These are phyloP conservation scores for Asteroscopus sphinx DNA, from an alignment of 2,888 invertebrate species.

Conservation along the genomic window DNA sequence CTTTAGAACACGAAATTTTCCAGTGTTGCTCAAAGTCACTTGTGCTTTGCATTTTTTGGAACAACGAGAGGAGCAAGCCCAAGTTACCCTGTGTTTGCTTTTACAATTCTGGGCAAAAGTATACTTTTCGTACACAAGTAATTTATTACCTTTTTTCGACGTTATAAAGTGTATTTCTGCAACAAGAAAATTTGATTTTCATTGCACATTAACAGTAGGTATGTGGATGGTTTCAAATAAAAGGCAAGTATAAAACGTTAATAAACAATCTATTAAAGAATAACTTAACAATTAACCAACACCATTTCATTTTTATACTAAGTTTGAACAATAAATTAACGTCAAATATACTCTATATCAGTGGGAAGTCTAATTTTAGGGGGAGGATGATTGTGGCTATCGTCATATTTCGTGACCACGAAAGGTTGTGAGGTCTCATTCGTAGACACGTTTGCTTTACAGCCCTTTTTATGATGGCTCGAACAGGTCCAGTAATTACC, in stretches of 20 bases:
- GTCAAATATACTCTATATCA: constrained; percentile 58
- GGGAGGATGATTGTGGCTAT: constrained; percentile 71
- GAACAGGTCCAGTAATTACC: constrained; percentile 82
- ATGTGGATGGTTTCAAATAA: constrained; percentile 23
- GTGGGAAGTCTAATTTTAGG: constrained; percentile 61
- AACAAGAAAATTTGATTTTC: constrained; percentile 53
- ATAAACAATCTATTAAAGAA: constrained; percentile 38
- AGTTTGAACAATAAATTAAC: constrained; percentile 15
- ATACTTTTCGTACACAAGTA: constrained; percentile 77
- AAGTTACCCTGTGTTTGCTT: constrained; percentile 70
- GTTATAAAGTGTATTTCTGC: constrained; percentile 81
- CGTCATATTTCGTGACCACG: constrained; percentile 61
- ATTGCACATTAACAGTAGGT: not conserved
- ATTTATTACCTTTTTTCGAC: constrained; percentile 76
- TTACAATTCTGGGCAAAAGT: constrained; percentile 75
- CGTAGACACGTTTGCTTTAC: constrained; percentile 73
- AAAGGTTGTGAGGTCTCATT: constrained; percentile 63
- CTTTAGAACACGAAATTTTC: constrained; percentile 68
- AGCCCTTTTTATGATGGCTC: constrained; percentile 79
- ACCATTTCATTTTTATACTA: constrained; percentile 21
- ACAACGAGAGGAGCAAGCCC: constrained; percentile 81
- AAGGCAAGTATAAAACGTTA: constrained; percentile 28
- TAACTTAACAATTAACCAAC: constrained; percentile 26
- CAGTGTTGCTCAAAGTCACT: constrained; percentile 67
- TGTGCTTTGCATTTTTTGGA: constrained; percentile 78